A percentile compares a stretch with the other conserved stretches of the same genome.
These are phyloP conservation scores for Myiopsitta monachus DNA, from an alignment of 2,113 vertebrate species.

Conservation along the genomic window DNA sequence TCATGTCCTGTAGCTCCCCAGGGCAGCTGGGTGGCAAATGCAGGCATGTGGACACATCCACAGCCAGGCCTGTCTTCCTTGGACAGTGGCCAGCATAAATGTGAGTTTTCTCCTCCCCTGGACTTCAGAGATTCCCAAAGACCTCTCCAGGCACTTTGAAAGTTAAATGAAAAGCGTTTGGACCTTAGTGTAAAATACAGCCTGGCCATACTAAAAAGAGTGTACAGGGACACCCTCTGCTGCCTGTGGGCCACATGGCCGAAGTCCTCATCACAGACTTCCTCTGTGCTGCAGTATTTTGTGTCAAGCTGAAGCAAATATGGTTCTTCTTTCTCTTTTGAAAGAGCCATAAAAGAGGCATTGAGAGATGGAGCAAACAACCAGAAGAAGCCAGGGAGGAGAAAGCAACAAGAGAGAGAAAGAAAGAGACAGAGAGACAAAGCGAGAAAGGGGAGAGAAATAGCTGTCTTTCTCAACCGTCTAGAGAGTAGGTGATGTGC, in stretches of 20 bases:
- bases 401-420: neutral
- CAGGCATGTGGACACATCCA: rapidly evolving
- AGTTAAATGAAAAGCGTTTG: neutral
- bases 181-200: neutral
- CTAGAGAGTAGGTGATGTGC: constrained; percentile 10
- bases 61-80: neutral
- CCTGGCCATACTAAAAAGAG: neutral
- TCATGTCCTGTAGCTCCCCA: neutral
- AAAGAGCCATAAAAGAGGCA: neutral
- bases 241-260: neutral
- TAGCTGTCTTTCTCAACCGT: neutral
- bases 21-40: neutral
- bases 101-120: neutral
- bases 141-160: neutral
- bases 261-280: neutral
- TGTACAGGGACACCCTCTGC: neutral
- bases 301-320: neutral
- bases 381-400: neutral
- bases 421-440: neutral
- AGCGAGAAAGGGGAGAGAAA: neutral
- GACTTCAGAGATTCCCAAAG: neutral
- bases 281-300: neutral
- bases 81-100: neutral
- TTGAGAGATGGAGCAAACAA: neutral
- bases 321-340: neutral